phyloP scores from a whole-genome alignment of 2,888 invertebrate genomes.

The Chloroclysta siterata region DNA sequence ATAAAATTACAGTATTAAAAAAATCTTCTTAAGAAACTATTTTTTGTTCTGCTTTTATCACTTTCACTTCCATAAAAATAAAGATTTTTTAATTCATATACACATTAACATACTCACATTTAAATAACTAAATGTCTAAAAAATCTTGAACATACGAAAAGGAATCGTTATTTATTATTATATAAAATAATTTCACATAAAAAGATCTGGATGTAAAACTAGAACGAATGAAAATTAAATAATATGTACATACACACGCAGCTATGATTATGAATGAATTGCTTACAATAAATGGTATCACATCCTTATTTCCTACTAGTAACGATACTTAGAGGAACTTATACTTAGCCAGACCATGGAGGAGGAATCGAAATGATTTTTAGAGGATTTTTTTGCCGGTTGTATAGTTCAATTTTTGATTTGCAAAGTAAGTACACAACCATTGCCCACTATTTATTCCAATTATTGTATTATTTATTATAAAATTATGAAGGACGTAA shows the following conservation, averaged over 20 bases:
- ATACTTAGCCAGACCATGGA: slow-evolving; percentile 75
- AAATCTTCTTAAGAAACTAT: slow-evolving; percentile 70
- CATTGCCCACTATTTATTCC: slow-evolving; percentile 54
- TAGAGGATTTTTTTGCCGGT: slow-evolving; percentile 43
- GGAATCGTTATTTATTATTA: slow-evolving; percentile 56
- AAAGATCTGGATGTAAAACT: slow-evolving; percentile 68
- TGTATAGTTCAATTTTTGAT: slow-evolving; percentile 17
- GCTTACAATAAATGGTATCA: slow-evolving; percentile 83
- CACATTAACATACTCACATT: slow-evolving; percentile 17
- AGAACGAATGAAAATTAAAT: slow-evolving; percentile 58
- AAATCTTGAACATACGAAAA: slow-evolving; percentile 55
- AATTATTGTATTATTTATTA: slow-evolving; percentile 8
- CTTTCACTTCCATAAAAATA: slow-evolving; percentile 54
- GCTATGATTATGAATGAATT: slow-evolving; percentile 60
- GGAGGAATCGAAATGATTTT: slow-evolving; percentile 53
- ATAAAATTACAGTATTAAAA: slow-evolving; percentile 69
- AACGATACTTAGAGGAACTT: slow-evolving; percentile 80
- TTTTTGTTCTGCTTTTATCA: slow-evolving; percentile 74
- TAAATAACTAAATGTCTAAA: slow-evolving; percentile 33
- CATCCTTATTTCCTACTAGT: slow-evolving; percentile 78
- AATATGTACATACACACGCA: slow-evolving; percentile 65
- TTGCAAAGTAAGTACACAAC: slow-evolving; percentile 79
- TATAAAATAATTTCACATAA: slow-evolving; percentile 67
- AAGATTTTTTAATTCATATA: slow-evolving; percentile 20
- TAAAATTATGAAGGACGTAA: slow-evolving; percentile 4